Conservation (phyloP, 2,113 vertebrate species). For the Rhagologus leucostigma region DNA sequence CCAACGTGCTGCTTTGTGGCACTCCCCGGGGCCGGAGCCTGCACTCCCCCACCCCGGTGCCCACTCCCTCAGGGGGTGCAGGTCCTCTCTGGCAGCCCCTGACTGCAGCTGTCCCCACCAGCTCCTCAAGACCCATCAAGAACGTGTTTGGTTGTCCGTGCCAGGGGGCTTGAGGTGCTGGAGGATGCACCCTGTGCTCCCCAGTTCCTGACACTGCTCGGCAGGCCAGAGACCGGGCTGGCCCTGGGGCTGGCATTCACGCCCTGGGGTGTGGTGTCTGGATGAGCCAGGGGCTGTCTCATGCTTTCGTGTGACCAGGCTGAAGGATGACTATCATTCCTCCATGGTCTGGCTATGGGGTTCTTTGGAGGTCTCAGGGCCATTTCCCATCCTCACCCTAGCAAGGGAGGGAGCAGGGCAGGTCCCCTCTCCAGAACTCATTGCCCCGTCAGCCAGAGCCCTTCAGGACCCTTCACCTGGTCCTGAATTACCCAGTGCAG, state of each 20-base stretch:
- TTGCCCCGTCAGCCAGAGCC: neutral
- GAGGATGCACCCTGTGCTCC: neutral
- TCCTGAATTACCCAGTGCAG: neutral
- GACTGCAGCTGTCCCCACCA: rapidly evolving
- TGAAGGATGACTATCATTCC: neutral
- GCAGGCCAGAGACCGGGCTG: neutral
- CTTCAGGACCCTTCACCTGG: neutral
- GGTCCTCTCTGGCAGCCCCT: neutral
- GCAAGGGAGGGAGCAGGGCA: rapidly evolving
- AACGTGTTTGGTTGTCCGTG: rapidly evolving
- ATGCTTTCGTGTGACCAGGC: rapidly evolving
- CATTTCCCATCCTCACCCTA: neutral
- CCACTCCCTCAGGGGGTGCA: neutral
- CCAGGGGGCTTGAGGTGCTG: neutral
- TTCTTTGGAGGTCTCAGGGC: neutral
- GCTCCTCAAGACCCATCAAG: neutral
- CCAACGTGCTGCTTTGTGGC: neutral
- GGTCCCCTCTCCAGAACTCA: neutral
- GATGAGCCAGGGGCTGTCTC: neutral
- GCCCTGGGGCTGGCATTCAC: neutral
- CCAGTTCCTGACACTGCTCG: neutral
- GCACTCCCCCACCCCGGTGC: rapidly evolving
- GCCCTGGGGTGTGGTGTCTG: neutral
- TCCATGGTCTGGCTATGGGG: neutral
- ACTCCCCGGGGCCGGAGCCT: neutral